phyloP scores from a whole-genome alignment of 2,113 vertebrate genomes.

The Dicrurus megarhynchus region DNA sequence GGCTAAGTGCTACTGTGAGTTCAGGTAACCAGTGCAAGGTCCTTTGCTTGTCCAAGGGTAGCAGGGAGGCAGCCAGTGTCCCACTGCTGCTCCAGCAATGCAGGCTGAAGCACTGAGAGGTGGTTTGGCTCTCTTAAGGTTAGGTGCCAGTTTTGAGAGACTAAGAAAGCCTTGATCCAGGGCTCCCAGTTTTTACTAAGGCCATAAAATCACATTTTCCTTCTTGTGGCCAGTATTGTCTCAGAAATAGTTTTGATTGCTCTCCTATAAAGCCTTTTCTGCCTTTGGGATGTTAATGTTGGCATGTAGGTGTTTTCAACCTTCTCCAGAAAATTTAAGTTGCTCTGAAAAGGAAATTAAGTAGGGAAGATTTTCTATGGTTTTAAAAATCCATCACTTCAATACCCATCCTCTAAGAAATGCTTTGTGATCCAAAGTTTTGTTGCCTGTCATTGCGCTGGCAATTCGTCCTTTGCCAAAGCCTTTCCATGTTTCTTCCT shows the following conservation, averaged over 20 bases:
- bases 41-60: neutral
- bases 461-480: neutral
- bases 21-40: neutral
- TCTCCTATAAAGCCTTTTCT: neutral
- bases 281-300: neutral
- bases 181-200: neutral
- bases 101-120: neutral
- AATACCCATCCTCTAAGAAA: neutral
- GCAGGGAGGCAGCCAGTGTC: too few relatives aligned
- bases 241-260: neutral
- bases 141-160: neutral
- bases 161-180: neutral
- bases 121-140: neutral
- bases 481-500: neutral
- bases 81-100: neutral
- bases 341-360: neutral
- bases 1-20: neutral
- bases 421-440: neutral
- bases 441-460: neutral
- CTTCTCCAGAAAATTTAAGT: neutral
- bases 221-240: neutral
- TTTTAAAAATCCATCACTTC: neutral
- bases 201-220: neutral
- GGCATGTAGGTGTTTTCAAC: neutral
- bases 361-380: neutral